Conservation (phyloP, 2,797 vertebrate genomes). For the Varecia variegata region DNA sequence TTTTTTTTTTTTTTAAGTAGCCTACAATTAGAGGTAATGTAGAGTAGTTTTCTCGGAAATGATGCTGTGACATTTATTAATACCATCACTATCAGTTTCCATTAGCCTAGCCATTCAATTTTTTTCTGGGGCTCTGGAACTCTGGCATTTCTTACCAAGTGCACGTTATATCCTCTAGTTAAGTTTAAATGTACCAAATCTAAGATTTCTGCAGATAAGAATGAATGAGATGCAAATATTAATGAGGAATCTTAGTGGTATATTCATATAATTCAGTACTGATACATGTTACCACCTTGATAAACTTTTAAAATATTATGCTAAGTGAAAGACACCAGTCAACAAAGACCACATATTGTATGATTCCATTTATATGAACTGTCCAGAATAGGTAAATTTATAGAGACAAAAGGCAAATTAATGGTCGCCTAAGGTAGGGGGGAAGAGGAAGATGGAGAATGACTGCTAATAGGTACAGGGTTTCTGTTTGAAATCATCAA, state of each 20-base stretch:
- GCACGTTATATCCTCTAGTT: neutral
- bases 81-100: neutral
- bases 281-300: neutral
- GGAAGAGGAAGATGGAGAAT: neutral
- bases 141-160: neutral
- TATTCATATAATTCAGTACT: neutral
- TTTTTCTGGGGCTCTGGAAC: neutral
- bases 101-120: neutral
- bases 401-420: neutral
- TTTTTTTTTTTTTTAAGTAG: neutral
- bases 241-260: neutral
- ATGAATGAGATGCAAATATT: neutral
- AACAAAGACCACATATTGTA: neutral
- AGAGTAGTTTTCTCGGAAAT: neutral
- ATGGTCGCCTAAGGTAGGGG: neutral
- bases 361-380: neutral
- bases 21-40: neutral
- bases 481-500: neutral
- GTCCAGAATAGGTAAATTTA: neutral
- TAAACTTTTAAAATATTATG: neutral
- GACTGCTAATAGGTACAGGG: neutral
- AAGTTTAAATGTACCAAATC: neutral
- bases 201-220: neutral
- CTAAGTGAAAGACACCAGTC: neutral
- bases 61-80: neutral